phyloP scores from a whole-genome alignment of 2,888 invertebrate genomes.

The Melanophora roralis region DNA sequence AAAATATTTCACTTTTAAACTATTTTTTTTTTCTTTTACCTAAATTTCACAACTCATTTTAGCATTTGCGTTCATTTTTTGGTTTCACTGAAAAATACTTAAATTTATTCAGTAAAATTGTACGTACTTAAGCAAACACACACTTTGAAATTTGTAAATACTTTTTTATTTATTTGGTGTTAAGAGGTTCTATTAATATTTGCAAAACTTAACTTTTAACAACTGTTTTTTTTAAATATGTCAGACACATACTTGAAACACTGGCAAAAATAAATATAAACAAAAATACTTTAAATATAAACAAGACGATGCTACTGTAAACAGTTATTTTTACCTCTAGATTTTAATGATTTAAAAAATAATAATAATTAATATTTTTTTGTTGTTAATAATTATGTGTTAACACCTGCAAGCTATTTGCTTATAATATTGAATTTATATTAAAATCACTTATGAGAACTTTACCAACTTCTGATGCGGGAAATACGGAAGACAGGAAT shows the following conservation, averaged over 20 bases:
- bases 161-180: conserved; percentile 25
- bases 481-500: no score
- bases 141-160: conserved; percentile 26
- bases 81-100: not conserved
- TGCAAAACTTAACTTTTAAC: conserved; percentile 11
- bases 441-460: no score
- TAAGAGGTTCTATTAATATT: conserved; percentile 41
- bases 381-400: no score
- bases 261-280: not conserved
- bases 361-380: no score
- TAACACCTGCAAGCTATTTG: no score
- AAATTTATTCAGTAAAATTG: not conserved
- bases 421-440: no score
- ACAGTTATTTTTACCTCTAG: not conserved
- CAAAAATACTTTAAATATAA: not conserved
- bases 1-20: not conserved
- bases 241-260: not conserved
- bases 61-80: not conserved
- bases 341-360: not conserved
- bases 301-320: not conserved
- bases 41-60: not conserved
- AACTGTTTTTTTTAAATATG: not conserved
- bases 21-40: not conserved
- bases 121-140: not conserved
- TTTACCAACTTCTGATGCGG: no score